Evolutionary conservation across 1,140 invertebrate species (phyloP).

Genomic region (Drosophila nikananu): DNA sequence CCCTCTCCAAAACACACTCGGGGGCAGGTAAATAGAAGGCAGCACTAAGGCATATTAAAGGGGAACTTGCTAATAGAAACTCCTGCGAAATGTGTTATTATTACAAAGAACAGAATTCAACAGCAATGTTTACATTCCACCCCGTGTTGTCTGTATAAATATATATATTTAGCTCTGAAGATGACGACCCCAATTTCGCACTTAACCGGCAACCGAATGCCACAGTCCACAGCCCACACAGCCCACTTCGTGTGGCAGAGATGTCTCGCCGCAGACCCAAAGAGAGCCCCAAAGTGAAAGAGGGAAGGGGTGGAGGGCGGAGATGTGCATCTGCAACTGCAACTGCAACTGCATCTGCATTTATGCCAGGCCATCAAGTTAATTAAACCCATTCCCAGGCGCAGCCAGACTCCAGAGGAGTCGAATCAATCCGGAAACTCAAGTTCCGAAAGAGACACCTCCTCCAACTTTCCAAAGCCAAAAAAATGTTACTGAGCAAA

Average conservation of each 20-base stretch:
- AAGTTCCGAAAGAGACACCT: conserved; percentile 28
- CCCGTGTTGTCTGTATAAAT: background rate
- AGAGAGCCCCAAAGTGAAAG: conserved; percentile 4
- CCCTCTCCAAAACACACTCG: conserved; percentile 7
- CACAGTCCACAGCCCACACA: conserved; percentile 32
- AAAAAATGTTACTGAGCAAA: conserved; percentile 10
- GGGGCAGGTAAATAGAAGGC: background rate
- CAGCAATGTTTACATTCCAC: background rate
- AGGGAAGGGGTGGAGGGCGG: background rate
- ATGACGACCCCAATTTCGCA: conserved; percentile 72
- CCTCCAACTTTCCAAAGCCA: conserved; percentile 22
- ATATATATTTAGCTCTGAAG: conserved; percentile 2
- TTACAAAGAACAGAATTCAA: background rate
- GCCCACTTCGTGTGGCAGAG: conserved; percentile 45
- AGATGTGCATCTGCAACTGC: conserved; percentile 6
- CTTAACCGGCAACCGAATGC: conserved; percentile 56
- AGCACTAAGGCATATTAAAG: background rate
- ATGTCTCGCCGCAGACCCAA: conserved; percentile 36
- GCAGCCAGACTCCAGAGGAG: background rate
- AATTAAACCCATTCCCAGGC: conserved; percentile 43
- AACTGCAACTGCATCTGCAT: conserved; percentile 14
- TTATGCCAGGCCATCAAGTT: conserved; percentile 51
- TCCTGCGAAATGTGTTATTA: too few species aligned
- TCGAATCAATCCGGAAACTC: conserved; percentile 28
- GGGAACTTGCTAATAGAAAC: background rate